Evolutionary conservation across 2,797 vertebrate genomes (phyloP).

Genomic region (Denticeps clupeoides): DNA sequence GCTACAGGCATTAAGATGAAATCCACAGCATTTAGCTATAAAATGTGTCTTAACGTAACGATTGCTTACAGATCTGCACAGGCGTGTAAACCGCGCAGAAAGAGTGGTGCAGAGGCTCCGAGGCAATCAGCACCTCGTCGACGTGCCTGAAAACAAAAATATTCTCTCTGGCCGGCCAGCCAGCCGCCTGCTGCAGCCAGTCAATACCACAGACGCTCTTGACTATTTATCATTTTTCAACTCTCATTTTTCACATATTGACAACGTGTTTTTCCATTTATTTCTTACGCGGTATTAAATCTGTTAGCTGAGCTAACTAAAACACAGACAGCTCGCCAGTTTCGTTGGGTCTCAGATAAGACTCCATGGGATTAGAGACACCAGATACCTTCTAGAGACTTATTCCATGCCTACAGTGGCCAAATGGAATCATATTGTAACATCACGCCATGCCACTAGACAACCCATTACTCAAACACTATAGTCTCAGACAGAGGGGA

Average conservation of each 20-base stretch:
- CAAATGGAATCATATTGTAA: no score
- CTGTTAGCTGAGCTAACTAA: slow-evolving; percentile 14
- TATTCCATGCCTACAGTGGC: no score
- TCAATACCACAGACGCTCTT: slow-evolving; percentile 30
- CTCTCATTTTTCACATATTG: slow-evolving; percentile 37
- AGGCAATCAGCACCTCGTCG: slow-evolving; percentile 13
- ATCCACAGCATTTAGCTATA: no score
- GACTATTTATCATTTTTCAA: slow-evolving; percentile 39
- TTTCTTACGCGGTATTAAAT: slow-evolving; percentile 27
- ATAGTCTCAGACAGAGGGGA: no score
- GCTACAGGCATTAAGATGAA: no score
- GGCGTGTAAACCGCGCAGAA: not conserved
- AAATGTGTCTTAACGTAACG: no score
- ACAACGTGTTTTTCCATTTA: slow-evolving; percentile 34
- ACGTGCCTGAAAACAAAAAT: slow-evolving; percentile 1
- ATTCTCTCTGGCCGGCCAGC: slow-evolving; percentile 2
- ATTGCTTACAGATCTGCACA: no score
- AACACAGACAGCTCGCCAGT: slow-evolving; percentile 4
- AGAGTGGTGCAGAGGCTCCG: not conserved
- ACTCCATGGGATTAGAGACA: not conserved
- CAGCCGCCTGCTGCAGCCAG: slow-evolving; percentile 17
- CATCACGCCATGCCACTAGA: no score
- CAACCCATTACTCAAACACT: no score
- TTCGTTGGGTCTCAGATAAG: not conserved
- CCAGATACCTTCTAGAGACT: no score